Base-by-base conservation (phyloP, 1,140 invertebrate species). In the Lepidotrigona ventralis region DNA sequence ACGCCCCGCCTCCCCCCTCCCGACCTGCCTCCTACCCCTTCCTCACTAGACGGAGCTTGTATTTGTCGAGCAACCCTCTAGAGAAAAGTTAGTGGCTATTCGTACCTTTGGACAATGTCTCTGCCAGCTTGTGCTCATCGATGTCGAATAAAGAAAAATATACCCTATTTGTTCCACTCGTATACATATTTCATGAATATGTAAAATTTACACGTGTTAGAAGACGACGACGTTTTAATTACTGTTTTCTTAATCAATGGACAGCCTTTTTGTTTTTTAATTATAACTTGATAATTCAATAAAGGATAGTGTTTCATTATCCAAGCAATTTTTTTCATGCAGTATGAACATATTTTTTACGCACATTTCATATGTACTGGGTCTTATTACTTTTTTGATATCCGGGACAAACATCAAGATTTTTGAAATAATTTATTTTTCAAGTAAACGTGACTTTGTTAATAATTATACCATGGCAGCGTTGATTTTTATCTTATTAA, bases 11-110 rank as follows among this genome's bases (percentile, higher is more conserved):
- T n/a, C 70, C 56, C 21, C 9, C 56, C 23, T 23, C 17, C 33
- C 15, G 2, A 11, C 33, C 33, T 58, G 23, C 70, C 70, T 17
- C 23, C n/a, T 1, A 51, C 21, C 46, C 70, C 71, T 82, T 53
- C 26, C 53, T 39, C 66, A 21, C 66, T 77, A 82, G 81, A 82
- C 66, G 56, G 54, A 70, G 74, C 74, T 82, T 82, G 74, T 82
- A 82, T 77, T 78, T 51, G 81, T 82, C 66, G 73, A 78, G 81
- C 74, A 77, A 77, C 81, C 75, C 81, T 82, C 81, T 70, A 26
- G 74, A 82, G 81, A 82, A 82, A 82, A 82, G 81, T 83, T 83
- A 83, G 74, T 54, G 74, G 81, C 81, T 83, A 83, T 78, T 83
- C 81, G 74, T 83, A 78, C 81, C 81, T 83, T 83, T 68, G 74